phyloP scores from a whole-genome alignment of 2,797 vertebrate genomes.

The Lerista edwardsae region DNA sequence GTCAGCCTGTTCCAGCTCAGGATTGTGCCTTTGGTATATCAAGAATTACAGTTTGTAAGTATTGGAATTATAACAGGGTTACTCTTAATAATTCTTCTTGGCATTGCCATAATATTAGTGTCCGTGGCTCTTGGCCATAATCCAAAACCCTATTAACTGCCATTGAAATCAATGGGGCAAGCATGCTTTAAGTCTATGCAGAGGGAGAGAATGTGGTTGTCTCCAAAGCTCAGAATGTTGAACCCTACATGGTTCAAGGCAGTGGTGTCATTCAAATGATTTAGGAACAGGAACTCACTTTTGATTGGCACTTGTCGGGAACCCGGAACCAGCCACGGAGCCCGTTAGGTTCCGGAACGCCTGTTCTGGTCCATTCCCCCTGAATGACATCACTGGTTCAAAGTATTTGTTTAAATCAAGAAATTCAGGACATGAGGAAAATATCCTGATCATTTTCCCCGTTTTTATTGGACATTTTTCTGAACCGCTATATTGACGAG shows the following conservation, averaged over 20 bases:
- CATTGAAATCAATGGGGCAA: background rate
- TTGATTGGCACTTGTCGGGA: too few species aligned
- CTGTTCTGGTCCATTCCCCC: too few species aligned
- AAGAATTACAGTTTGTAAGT: background rate
- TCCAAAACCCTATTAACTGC: background rate
- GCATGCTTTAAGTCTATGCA: background rate
- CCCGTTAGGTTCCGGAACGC: too few species aligned
- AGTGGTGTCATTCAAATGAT: too few species aligned
- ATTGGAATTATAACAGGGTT: background rate
- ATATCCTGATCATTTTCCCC: background rate
- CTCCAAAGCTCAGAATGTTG: background rate
- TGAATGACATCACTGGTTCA: too few species aligned
- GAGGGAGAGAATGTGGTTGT: background rate
- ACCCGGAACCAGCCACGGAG: too few species aligned
- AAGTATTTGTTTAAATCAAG: background rate
- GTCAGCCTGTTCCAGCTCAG: too few species aligned
- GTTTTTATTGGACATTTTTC: background rate
- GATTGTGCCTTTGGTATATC: background rate
- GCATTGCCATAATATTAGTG: background rate
- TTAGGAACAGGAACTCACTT: too few species aligned
- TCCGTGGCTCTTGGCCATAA: background rate
- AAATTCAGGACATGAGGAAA: background rate
- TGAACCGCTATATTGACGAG: background rate
- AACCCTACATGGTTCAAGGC: background rate
- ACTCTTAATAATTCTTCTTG: background rate